phyloP scores from a whole-genome alignment of 2,113 vertebrate species.

The Enhydra lutris region DNA sequence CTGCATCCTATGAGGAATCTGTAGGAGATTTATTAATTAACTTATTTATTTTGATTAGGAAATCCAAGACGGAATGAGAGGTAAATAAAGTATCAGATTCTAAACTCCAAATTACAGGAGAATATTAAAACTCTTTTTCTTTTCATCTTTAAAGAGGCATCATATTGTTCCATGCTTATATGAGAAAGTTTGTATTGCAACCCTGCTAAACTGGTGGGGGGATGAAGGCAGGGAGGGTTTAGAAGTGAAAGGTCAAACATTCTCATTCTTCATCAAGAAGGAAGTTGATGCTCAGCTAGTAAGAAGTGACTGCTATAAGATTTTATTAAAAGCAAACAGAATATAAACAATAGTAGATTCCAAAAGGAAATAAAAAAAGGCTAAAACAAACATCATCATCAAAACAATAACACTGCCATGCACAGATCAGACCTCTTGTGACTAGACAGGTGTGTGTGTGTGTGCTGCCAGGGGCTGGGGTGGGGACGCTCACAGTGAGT shows the following conservation, averaged over 20 bases:
- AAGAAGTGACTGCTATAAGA: neutral
- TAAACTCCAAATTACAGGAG: neutral
- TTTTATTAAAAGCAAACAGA: neutral
- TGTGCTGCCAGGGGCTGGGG: neutral
- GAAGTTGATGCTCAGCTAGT: neutral
- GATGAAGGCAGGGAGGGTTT: neutral
- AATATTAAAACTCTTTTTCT: neutral
- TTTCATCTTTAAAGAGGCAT: neutral
- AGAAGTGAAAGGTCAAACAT: neutral
- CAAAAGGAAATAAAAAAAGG: constrained; percentile 44
- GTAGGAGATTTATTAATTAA: neutral
- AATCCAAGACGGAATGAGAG: neutral
- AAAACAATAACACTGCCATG: constrained; percentile 56
- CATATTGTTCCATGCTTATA: neutral
- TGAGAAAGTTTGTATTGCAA: neutral
- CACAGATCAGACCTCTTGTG: constrained; percentile 61
- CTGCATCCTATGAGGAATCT: neutral
- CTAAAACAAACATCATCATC: constrained; percentile 19
- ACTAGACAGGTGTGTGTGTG: constrained; percentile 56
- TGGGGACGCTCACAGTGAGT: neutral
- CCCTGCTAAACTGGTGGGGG: neutral
- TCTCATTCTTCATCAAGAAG: neutral
- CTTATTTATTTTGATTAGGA: neutral
- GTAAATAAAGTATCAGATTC: neutral
- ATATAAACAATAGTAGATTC: neutral